Evolutionary conservation across 2,888 invertebrate genomes (phyloP).

Genomic region (Melipona beecheii): DNA sequence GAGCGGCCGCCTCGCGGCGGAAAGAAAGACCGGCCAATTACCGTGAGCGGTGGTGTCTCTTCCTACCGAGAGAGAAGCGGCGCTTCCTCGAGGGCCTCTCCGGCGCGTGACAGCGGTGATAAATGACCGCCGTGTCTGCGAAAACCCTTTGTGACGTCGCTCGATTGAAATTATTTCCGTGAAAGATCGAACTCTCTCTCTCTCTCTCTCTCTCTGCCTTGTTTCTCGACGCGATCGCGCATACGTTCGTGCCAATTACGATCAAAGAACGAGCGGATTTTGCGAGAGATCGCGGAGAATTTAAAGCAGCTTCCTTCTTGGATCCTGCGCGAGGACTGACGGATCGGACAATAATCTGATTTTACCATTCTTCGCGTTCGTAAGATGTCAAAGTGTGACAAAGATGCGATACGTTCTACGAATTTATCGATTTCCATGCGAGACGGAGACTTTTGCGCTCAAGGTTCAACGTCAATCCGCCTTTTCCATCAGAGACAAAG

Average conservation of each 20-base stretch:
- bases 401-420: too few species aligned
- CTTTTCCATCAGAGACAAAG: neutral
- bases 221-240: neutral
- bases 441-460: neutral
- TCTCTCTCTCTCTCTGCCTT: neutral
- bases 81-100: slow-evolving; percentile 10
- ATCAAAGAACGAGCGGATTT: too few species aligned
- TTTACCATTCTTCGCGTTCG: neutral
- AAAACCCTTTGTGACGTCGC: neutral
- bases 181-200: neutral
- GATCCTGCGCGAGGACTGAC: neutral
- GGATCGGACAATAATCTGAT: neutral
- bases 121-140: slow-evolving; percentile 22
- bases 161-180: slow-evolving; percentile 3
- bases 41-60: slow-evolving; percentile 39
- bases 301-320: too few species aligned
- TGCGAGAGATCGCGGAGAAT: too few species aligned
- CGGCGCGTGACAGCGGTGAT: slow-evolving; percentile 24
- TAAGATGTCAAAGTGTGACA: too few species aligned
- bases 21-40: slow-evolving; percentile 63
- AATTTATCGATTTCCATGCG: neutral
- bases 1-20: neutral
- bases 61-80: too few species aligned
- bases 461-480: neutral
- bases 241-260: too few species aligned